These are phyloP conservation scores for Astreopora myriophthalma DNA, from an alignment of 64 coral and sea anemone species.

Conservation along the genomic window DNA sequence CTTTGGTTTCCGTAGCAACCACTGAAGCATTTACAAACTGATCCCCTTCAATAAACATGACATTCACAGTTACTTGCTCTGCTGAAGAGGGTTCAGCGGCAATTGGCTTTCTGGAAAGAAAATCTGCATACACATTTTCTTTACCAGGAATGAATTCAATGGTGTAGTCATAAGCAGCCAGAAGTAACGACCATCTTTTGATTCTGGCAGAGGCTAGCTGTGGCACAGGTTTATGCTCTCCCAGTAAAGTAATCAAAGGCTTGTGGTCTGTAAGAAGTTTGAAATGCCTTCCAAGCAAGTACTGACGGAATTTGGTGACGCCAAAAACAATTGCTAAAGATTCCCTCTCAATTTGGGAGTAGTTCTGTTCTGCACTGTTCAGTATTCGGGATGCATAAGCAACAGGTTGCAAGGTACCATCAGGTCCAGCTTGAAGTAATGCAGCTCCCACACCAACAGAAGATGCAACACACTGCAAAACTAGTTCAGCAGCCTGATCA, in stretches of 20 bases:
- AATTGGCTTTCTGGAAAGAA: constrained; percentile 7
- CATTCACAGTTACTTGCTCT: constrained; percentile 3
- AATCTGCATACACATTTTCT: no score
- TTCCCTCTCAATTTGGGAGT: no score
- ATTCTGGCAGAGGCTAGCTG: no score
- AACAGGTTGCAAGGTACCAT: no score
- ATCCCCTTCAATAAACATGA: constrained; percentile 19
- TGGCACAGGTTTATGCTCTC: constrained; percentile 10
- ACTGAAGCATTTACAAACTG: background rate
- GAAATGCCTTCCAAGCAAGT: constrained; percentile 2
- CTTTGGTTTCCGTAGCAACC: constrained; percentile 54
- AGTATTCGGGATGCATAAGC: no score
- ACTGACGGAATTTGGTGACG: constrained; percentile 23
- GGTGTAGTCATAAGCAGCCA: no score
- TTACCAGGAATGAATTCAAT: no score
- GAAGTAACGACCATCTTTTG: no score
- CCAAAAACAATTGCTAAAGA: constrained; percentile 23
- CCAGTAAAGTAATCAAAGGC: constrained; percentile 14
- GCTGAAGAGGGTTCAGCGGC: background rate
- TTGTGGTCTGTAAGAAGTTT: background rate
- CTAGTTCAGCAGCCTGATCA: background rate
- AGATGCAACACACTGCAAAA: background rate
- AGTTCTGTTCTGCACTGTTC: no score
- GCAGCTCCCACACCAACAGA: background rate
- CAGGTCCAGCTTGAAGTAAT: background rate